phyloP scores from a whole-genome alignment of 2,888 invertebrate species.

The Ochlodes sylvanus region DNA sequence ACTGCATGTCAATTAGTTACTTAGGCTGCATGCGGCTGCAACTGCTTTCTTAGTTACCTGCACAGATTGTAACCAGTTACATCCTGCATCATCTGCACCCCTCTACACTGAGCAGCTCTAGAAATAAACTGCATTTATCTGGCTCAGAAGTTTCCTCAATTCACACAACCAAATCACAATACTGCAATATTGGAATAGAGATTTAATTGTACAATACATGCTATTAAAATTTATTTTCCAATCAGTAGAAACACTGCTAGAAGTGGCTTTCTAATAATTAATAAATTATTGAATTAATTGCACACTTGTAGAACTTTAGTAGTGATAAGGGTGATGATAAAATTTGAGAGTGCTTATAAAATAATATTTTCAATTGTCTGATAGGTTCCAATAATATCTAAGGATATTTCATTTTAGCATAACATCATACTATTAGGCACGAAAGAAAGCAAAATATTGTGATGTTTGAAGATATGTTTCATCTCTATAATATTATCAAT shows the following conservation, averaged over 20 bases:
- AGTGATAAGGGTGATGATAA: too few species aligned
- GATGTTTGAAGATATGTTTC: background rate
- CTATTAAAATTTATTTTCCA: background rate
- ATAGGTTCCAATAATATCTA: too few species aligned
- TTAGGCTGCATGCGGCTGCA: constrained; percentile 28
- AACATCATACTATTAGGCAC: too few species aligned
- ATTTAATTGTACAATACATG: background rate
- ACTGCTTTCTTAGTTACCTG: constrained; percentile 21
- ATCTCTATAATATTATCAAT: constrained; percentile 13
- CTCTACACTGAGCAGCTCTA: background rate
- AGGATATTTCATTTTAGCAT: too few species aligned
- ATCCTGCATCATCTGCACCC: constrained; percentile 24
- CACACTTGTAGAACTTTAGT: too few species aligned
- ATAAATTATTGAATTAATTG: too few species aligned
- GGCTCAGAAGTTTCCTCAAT: background rate
- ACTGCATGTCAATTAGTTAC: constrained; percentile 41
- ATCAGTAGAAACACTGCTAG: too few species aligned
- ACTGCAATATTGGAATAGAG: background rate
- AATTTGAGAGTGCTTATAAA: too few species aligned
- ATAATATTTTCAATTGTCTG: too few species aligned
- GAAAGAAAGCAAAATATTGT: background rate
- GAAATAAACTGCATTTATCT: constrained; percentile 11
- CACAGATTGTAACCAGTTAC: constrained; percentile 23
- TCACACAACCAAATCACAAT: background rate
- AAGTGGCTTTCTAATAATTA: too few species aligned